Conservation (phyloP, 2,797 vertebrate genomes). For the Enteromius argenteus region DNA sequence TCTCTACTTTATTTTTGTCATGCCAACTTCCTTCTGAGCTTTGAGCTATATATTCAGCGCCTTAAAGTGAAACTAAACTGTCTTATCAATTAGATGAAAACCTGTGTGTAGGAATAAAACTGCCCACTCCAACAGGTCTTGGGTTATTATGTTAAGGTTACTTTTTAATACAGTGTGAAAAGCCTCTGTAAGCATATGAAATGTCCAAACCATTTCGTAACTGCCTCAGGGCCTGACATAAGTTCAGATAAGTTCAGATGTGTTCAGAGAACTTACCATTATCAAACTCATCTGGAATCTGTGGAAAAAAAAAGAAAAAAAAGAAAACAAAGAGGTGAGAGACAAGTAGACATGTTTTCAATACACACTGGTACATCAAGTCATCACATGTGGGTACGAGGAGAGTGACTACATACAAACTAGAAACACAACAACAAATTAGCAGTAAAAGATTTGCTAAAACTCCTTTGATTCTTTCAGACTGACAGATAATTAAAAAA, state of each 20-base stretch:
- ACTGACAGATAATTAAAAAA: background rate
- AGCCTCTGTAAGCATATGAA: background rate
- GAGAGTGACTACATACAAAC: background rate
- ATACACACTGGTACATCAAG: constrained; percentile 21
- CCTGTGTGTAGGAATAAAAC: background rate
- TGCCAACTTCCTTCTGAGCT: background rate
- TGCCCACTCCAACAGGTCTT: background rate
- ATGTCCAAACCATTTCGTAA: background rate
- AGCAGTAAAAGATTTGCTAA: background rate
- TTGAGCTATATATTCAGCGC: background rate
- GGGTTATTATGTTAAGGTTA: background rate
- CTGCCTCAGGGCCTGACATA: background rate
- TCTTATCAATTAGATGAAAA: background rate
- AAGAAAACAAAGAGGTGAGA: constrained; percentile 39
- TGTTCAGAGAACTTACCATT: constrained; percentile 80
- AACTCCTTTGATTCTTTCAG: background rate
- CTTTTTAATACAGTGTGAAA: background rate
- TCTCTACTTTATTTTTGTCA: background rate
- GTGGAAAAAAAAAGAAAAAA: constrained; percentile 46
- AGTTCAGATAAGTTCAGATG: constrained; percentile 1
- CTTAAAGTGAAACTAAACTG: background rate
- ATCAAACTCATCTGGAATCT: constrained; percentile 94
- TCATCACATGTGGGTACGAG: constrained; percentile 39
- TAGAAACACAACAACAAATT: background rate
- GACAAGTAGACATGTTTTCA: background rate